Evolutionary conservation across 2,888 invertebrate species (phyloP).

Genomic region (Orthosia gracilis): DNA sequence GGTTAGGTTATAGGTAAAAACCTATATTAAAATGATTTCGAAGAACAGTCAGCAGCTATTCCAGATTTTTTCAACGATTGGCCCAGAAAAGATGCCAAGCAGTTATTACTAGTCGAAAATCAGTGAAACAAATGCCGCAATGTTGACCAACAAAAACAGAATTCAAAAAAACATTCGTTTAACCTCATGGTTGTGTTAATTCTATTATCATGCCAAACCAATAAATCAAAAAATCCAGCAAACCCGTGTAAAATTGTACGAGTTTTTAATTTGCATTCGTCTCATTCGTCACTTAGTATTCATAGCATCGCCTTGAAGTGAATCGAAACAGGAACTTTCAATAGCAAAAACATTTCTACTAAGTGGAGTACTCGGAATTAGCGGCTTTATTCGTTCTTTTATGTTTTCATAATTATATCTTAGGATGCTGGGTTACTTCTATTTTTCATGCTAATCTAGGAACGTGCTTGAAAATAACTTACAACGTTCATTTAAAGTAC

Average conservation of each 20-base stretch:
- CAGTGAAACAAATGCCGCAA: not conserved
- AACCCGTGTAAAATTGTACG: constrained; percentile 35
- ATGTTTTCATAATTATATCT: constrained; percentile 60
- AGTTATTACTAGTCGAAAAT: too few species aligned
- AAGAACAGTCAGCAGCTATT: too few species aligned
- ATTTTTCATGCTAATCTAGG: constrained; percentile 59
- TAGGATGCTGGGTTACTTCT: constrained; percentile 43
- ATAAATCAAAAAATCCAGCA: constrained; percentile 2
- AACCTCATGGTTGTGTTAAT: not conserved
- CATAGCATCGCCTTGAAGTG: constrained; percentile 75
- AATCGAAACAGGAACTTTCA: constrained; percentile 78
- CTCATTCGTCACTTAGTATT: constrained; percentile 81
- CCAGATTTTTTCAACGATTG: too few species aligned
- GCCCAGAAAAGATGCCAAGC: too few species aligned
- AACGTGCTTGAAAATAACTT: constrained; percentile 61
- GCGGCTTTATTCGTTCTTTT: constrained; percentile 62
- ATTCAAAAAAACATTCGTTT: not conserved
- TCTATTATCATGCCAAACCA: not conserved
- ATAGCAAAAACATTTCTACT: constrained; percentile 68
- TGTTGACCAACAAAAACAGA: not conserved
- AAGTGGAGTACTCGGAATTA: constrained; percentile 62
- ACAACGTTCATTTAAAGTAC: constrained; percentile 36
- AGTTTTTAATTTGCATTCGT: constrained; percentile 76
- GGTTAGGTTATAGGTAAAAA: too few species aligned
- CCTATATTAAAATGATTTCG: too few species aligned